Conservation (phyloP, 1,140 invertebrate genomes). For the Drosophila athabasca region DNA sequence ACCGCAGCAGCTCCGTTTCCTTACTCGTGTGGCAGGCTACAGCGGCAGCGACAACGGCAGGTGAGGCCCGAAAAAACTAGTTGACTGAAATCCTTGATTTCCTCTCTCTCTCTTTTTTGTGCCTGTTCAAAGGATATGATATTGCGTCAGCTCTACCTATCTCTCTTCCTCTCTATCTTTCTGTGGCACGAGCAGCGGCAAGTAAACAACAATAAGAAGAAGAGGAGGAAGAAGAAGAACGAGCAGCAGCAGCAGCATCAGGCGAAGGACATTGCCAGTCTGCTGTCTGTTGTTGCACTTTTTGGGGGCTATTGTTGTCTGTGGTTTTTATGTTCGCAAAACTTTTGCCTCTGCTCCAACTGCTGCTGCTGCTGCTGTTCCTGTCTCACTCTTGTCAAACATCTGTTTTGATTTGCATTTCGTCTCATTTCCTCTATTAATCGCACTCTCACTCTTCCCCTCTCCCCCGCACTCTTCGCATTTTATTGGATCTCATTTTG, state of each 20-base stretch:
- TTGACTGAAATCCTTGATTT: slow-evolving; percentile 50
- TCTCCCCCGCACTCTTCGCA: slow-evolving; percentile 19
- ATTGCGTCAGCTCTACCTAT: background rate
- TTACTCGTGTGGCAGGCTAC: background rate
- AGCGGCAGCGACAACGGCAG: slow-evolving; percentile 12
- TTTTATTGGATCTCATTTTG: slow-evolving; percentile 75
- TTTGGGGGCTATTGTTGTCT: slow-evolving; percentile 1
- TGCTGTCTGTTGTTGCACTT: too few relatives aligned
- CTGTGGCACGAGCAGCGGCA: slow-evolving; percentile 49
- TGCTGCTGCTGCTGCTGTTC: slow-evolving; percentile 26
- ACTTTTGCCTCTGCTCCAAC: slow-evolving; percentile 36
- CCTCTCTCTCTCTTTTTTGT: slow-evolving; percentile 30
- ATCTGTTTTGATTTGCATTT: slow-evolving; percentile 63
- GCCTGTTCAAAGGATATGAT: slow-evolving; percentile 26
- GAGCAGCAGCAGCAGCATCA: background rate
- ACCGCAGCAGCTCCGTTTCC: slow-evolving; percentile 18
- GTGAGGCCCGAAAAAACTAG: slow-evolving; percentile 39
- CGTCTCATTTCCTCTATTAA: background rate
- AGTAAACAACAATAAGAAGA: slow-evolving; percentile 1
- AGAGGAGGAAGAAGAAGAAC: slow-evolving; percentile 5
- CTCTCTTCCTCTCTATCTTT: background rate
- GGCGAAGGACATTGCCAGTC: too few relatives aligned
- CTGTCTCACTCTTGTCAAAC: slow-evolving; percentile 54
- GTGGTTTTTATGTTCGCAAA: slow-evolving; percentile 18
- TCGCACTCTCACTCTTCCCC: background rate